Evolutionary conservation across 2,888 invertebrate genomes (phyloP), one percentile per base, ranked within the genome.

Genomic region (Pediacus dermestoides): DNA sequence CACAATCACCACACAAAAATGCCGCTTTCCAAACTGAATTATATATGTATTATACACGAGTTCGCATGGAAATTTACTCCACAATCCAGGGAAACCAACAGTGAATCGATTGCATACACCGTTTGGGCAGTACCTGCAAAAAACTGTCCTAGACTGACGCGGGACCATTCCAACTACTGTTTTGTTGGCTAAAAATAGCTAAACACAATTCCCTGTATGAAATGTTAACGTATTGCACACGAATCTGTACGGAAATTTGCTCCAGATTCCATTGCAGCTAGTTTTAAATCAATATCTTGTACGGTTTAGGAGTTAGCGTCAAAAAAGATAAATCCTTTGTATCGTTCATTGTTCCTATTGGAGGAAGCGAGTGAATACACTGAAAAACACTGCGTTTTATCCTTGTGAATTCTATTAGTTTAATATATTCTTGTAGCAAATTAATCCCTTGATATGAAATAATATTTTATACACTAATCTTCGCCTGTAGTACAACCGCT

Each of bases 31-130:
- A 34, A 21, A 16, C 36, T 38, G 40, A 44, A 46, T 46, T 55
- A 51, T 50, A 47, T n/a, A 18, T n/a, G n/a, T 67, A 66, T 64
- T 55, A 62, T 60, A 61, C 66, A 66, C 58, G 48, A 61, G 52
- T 61, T 64, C 60, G 58, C 63, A 63, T 61, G 62, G 63, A 63
- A 67, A 68, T 71, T 67, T 64, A 51, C 63, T 57, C 60, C 57
- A 56, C 52, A 66, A 61, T 61, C 45, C 64, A 53, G 63, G 41
- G 50, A 42, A 51, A 48, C 42, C 43, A 42, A 44, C 50, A 40
- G 36, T 42, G 36, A 55, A 57, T 58, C 55, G 52, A 57, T 58
- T 53, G 22, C 49, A 44, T 41, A 48, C 44, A 51, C 48, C 48
- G 41, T 47, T 50, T 47, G 30, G 36, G 27, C 31, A 44, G 30